These are phyloP conservation scores for Callyntrura guangdongensis DNA, from an alignment of 2,888 invertebrate species.

Conservation along the genomic window DNA sequence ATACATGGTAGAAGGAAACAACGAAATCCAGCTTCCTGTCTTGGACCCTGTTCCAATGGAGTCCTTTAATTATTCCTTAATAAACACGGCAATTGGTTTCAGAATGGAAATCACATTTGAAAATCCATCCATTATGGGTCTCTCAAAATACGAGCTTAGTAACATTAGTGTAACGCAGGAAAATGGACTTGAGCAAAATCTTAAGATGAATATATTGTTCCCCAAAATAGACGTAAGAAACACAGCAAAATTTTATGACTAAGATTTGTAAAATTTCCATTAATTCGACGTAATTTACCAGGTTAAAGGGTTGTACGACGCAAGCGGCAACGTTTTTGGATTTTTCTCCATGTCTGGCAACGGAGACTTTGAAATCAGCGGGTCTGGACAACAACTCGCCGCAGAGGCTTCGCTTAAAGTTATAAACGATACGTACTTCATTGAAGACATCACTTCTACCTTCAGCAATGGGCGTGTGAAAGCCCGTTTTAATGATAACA, in stretches of 20 bases:
- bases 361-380: constrained; percentile 75
- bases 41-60: constrained; percentile 77
- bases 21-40: constrained; percentile 75
- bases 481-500: constrained; percentile 74
- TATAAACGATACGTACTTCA: constrained; percentile 73
- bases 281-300: constrained; percentile 27
- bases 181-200: constrained; percentile 8
- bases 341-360: constrained; percentile 76
- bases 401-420: constrained; percentile 65
- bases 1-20: constrained; percentile 78
- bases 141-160: constrained; percentile 72
- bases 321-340: constrained; percentile 76
- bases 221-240: constrained; percentile 69
- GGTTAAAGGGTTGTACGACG: constrained; percentile 75
- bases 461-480: constrained; percentile 77
- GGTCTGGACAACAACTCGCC: constrained; percentile 61
- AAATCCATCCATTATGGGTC: constrained; percentile 68
- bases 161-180: constrained; percentile 57
- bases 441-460: constrained; percentile 73
- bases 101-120: constrained; percentile 78
- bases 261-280: too few relatives aligned
- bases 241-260: constrained; percentile 21
- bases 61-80: constrained; percentile 76
- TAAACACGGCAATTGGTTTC: constrained; percentile 77
- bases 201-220: constrained; percentile 71